phyloP scores from a whole-genome alignment of 2,888 invertebrate species.

The Drosophila merina region DNA sequence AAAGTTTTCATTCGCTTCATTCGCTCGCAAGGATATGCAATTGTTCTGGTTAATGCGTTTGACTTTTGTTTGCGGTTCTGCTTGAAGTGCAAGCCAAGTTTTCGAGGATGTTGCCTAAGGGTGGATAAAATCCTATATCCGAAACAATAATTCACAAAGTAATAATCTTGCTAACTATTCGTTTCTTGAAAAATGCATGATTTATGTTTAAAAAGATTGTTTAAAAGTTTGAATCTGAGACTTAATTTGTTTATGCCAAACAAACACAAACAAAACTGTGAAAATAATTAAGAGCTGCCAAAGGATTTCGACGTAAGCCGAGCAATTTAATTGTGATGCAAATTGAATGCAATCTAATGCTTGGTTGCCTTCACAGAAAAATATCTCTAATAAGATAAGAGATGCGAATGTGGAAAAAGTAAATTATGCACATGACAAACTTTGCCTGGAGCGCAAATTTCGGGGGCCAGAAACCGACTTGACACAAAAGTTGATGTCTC shows the following conservation, averaged over 20 bases:
- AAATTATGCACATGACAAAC: slow-evolving; percentile 66
- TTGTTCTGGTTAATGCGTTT: slow-evolving; percentile 62
- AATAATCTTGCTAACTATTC: neutral
- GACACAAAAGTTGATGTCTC: slow-evolving; percentile 73
- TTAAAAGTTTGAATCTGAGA: too few species aligned
- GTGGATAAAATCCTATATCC: neutral
- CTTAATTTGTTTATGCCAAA: slow-evolving; percentile 66
- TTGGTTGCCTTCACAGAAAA: slow-evolving; percentile 42
- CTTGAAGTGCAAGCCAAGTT: neutral
- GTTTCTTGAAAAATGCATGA: too few species aligned
- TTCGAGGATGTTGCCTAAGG: neutral
- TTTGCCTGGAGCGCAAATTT: slow-evolving; percentile 44
- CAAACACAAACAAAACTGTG: slow-evolving; percentile 57
- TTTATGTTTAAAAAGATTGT: too few species aligned
- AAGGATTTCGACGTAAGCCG: slow-evolving; percentile 30
- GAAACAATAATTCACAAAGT: neutral
- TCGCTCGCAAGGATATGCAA: slow-evolving; percentile 36
- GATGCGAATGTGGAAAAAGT: slow-evolving; percentile 48
- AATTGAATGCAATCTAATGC: slow-evolving; percentile 62
- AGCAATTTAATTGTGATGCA: slow-evolving; percentile 57
- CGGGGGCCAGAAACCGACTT: slow-evolving; percentile 40
- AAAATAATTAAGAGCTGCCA: slow-evolving; percentile 60
- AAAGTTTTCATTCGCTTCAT: slow-evolving; percentile 48
- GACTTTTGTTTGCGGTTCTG: slow-evolving; percentile 50
- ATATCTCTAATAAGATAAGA: slow-evolving; percentile 50